Percentiles rank a stretch among this genome's conserved stretches.
These are phyloP conservation scores for Gortyna flavago DNA, from an alignment of 2,888 invertebrate species.

Conservation along the genomic window DNA sequence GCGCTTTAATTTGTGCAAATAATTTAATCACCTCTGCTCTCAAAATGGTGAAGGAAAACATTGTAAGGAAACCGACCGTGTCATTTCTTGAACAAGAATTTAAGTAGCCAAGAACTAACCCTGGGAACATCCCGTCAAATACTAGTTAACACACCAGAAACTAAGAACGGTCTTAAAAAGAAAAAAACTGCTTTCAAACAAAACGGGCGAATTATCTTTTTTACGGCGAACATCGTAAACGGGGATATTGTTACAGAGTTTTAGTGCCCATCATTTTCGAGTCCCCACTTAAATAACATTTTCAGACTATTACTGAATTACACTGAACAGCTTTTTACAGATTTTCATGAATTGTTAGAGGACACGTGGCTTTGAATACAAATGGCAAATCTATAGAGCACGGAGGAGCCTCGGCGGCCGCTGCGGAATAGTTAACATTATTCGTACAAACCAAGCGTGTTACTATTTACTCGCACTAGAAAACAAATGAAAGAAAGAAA, in stretches of 20 bases:
- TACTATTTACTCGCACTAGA: background rate
- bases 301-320: conserved; percentile 58
- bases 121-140: background rate
- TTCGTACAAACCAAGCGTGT: background rate
- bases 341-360: conserved; percentile 59
- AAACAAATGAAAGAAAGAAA: background rate
- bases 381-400: conserved; percentile 37
- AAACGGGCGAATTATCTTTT: conserved; percentile 32
- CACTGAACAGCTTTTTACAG: conserved; percentile 56
- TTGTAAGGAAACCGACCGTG: background rate
- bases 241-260: conserved; percentile 39
- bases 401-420: no score
- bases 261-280: conserved; percentile 42
- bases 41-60: no score
- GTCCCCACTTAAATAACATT: conserved; percentile 39
- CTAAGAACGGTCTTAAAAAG: background rate
- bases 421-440: background rate
- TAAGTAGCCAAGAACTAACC: background rate
- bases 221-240: conserved; percentile 43
- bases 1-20: no score
- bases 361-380: conserved; percentile 61
- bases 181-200: conserved; percentile 3
- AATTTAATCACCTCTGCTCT: no score
- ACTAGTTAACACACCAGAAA: background rate
- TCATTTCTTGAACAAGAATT: no score